Conservation (phyloP, 2,797 vertebrate species). For the Pangasius larnaudii region DNA sequence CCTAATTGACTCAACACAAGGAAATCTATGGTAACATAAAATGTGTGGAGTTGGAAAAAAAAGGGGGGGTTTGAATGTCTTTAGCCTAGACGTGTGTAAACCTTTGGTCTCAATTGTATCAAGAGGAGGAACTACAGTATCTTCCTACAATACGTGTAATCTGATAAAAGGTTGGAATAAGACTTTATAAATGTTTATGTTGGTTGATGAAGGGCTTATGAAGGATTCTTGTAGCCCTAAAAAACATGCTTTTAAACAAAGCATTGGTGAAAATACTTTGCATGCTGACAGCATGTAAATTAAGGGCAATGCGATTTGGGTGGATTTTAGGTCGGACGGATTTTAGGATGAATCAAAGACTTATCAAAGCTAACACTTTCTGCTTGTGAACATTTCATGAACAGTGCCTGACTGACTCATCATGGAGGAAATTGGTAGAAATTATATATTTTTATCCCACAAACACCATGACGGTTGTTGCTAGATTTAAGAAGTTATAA, state of each 20-base stretch:
- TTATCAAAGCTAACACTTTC: background rate
- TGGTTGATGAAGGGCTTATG: background rate
- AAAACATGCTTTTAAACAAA: background rate
- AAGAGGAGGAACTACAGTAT: background rate
- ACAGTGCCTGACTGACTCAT: background rate
- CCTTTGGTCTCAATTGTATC: background rate
- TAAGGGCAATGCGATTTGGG: background rate
- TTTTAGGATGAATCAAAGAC: background rate
- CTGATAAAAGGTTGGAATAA: background rate
- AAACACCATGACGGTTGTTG: background rate
- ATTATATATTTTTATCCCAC: background rate
- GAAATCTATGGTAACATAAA: background rate
- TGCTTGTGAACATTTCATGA: background rate
- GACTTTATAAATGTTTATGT: background rate
- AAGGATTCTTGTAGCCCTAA: background rate
- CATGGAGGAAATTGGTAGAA: background rate
- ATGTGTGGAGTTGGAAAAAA: background rate
- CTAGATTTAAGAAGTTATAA: background rate
- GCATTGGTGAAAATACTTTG: background rate
- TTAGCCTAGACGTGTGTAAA: background rate
- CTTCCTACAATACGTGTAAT: background rate
- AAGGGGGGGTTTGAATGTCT: background rate
- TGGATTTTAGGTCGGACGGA: background rate
- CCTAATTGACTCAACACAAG: background rate
- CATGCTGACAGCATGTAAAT: constrained; percentile 4